Evolutionary conservation across 2,888 invertebrate species (phyloP), one percentile per base, ranked within the genome.

Genomic region (Apamea monoglypha): DNA sequence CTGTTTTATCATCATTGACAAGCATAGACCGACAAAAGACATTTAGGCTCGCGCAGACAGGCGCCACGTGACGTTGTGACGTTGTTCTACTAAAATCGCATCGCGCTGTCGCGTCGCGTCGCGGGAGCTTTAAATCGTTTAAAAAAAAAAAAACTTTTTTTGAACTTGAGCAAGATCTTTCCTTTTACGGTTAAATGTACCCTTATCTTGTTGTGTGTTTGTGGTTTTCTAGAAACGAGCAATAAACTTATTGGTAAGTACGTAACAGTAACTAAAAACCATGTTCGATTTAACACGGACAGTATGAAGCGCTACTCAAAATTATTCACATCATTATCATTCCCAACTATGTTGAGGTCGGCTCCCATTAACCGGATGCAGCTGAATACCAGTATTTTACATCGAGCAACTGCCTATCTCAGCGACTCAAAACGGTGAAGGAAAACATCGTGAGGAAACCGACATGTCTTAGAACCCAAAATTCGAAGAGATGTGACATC

Each of bases 161-260:
- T 69, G 7, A 47, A 8, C 7, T 47, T 21, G 14, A 64, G 2
- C 21, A 32, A 29, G 7, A 21, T 47, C 29, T 69, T 32, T 25
- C 0, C 2, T 50, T 50, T 50, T 25, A 32, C 47, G 16, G 0
- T 47, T 29, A 47, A 69, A 69, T 12, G 3, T 10, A n/a, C 7
- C 5, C 18, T 3, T 8, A 61, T 0, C 10, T n/a, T 53, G 10
- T n/a, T 63, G 8, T 29, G 10, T 64, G 2, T 32, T 44, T 75
- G 1, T 74, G 1, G 1, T 32, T 36, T 76, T 64, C 1, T 66
- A 81, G 81, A 77, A 83, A 78, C 47, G 83, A 66, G 78, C 69
- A 36, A 14, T 78, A 12, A 18, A 59, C n/a, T 32, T 83, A 70
- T 36, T 81, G 77, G 83, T 81, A 16, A 76, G 76, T 82, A 53